Base-by-base conservation (phyloP, 1,140 invertebrate genomes). In the Phortica variegata region DNA sequence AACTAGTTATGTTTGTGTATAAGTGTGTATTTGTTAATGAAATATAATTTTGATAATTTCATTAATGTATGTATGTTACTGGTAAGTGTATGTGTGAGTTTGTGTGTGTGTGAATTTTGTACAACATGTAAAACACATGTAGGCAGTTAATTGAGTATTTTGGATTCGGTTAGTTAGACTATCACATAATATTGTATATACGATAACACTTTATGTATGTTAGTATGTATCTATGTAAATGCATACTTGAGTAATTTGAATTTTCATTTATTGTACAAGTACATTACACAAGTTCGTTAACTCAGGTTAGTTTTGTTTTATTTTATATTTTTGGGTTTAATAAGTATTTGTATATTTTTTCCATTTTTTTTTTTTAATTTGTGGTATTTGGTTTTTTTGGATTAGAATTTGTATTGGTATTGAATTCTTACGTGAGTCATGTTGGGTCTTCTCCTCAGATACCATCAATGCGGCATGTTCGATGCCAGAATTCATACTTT, bases 391-490 rank as follows among this genome's bases (percentile, higher is more conserved):
- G 10, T 29, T 52, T 42, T 51, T 54, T 51, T 36, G 16, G 18
- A 51, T 49, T 32, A 10, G 48, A 42, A 33, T 32, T 12, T 54
- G 38, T 38, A 44, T 26, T 52, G 43, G 49, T 52, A 49, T 63
- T 70, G 43, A 57, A 66, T 72, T 73, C 87, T 88, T 87, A 88
- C 87, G 87, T 85, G 86, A 85, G 79, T 88, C 85, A 77, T 85
- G 85, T 79, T 85, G 84, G 78, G 83, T 84, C 79, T 87, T 87
- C 79, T 87, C 85, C 79, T 87, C 85, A 63, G 84, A 83, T 77
- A 86, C 82, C 79, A 87, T 86, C 77, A 87, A 81, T 75, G 85
- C 84, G 77, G 85, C 84, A 77, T 83, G 85, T 80, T 88, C 85
- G 66, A 84, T 83, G 62, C 83, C 83, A 58, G 83, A 84, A 71